Evolutionary conservation across 1,140 invertebrate genomes (phyloP), one percentile per base, ranked within the genome.

Genomic region (Saccostrea glomerata): DNA sequence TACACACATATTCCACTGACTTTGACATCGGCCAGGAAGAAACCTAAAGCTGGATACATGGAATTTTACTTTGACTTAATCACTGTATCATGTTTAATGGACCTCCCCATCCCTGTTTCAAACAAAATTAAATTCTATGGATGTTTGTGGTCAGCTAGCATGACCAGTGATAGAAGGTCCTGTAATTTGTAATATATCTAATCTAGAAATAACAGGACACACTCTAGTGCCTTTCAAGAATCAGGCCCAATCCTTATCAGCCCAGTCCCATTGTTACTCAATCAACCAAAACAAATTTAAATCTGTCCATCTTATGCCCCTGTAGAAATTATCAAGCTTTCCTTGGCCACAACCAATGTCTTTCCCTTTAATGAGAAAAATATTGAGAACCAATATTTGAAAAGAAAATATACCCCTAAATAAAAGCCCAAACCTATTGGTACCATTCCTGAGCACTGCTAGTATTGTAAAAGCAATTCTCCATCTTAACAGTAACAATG

Each of bases 201-300:
- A 77, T 77, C 70, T 77, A 36, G 70, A 77, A 77, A 77, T 77
- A 77, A 77, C 70, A 77, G 70, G 70, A 77, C 70, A 77, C 25
- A 30, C 70, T 40, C 70, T 36, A 77, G 23, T 77, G 70, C 70
- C 70, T 30, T 36, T 30, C 36, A 30, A 13, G 70, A 77, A 77
- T 77, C 70, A 77, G 70, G 30, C 70, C 70, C 70, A 77, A 77
- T 77, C 70, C 70, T 77, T 77, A 77, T 77, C 25, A 36, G 70
- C 15, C 70, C 25, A 20, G 70, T 77, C 70, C 70, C 25, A 77
- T 77, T 77, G 70, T 77, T 30, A 77, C 25, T 25, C 70, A 77
- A 77, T 77, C 70, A 77, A 77, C 70, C 70, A 77, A 77, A 77
- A 77, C 70, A 77, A 77, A 77, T 77, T 77, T 77, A 77, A 77